A percentile compares a stretch with the other conserved stretches of the same genome.
Conservation (phyloP, 2,113 vertebrate genomes). For the Silurus meridionalis region DNA sequence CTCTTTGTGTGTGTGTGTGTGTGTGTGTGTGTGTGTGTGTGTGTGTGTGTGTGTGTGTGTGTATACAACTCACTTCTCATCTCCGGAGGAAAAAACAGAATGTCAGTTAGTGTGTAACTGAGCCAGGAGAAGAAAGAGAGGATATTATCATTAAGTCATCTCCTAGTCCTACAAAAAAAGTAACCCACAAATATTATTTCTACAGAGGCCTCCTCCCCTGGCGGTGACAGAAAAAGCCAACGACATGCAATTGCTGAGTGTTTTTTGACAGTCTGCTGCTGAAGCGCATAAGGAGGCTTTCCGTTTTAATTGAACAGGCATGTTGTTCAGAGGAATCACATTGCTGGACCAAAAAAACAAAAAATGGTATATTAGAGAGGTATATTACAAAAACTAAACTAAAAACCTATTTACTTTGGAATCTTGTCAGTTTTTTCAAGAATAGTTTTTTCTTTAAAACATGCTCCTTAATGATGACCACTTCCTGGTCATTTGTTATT, state of each 20-base stretch:
- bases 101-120: constrained; percentile 45
- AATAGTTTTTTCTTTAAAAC: not conserved
- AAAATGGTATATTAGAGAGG: not conserved
- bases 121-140: constrained; percentile 39
- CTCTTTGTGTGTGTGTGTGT: not conserved
- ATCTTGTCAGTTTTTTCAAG: not conserved
- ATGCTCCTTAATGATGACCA: constrained; percentile 1
- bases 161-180: constrained; percentile 50
- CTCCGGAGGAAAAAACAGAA: not conserved
- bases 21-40: not conserved
- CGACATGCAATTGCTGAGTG: constrained; percentile 54
- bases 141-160: constrained; percentile 54
- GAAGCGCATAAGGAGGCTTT: constrained; percentile 46
- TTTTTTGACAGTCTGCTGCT: constrained; percentile 56
- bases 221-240: constrained; percentile 50
- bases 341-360: not conserved
- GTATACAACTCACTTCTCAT: constrained; percentile 20
- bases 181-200: constrained; percentile 53
- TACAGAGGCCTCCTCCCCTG: constrained; percentile 38
- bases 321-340: constrained; percentile 24
- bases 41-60: not conserved
- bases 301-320: constrained; percentile 56
- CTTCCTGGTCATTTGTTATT: constrained; percentile 3
- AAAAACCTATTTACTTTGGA: constrained; percentile 12
- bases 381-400: not conserved